Base-by-base conservation (phyloP, 2,888 invertebrate genomes). In the Tillus elongatus region DNA sequence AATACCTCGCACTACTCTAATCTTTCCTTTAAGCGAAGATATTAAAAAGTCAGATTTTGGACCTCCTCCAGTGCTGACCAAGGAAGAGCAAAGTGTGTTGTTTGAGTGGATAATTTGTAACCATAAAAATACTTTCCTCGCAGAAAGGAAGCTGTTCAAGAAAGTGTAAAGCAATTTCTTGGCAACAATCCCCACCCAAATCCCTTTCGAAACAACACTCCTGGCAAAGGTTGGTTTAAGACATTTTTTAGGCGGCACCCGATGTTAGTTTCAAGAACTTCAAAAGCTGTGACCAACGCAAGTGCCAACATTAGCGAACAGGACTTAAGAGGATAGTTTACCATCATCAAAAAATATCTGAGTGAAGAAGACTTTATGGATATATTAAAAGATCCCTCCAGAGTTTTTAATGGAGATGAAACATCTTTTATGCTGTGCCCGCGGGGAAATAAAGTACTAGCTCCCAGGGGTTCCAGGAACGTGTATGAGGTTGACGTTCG, bases 381-480 rank as follows among this genome's bases (percentile, higher is more conserved):
- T 11, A 30, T 35, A 6, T 12, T 35, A n/a, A 13, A 30, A 11
- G 35, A 35, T 14, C 30, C 35, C 8, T 13, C 28, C n/a, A 11
- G 35, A 30, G 13, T 30, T 10, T 35, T 35, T 12, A 35, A 35
- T 30, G 30, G 30, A 4, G 35, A 35, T 12, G 35, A 35, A 26
- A 30, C 35, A 10, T 12, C 6, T 30, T 35, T 35, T 15, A 12
- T 14, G 13, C 12, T 35, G 11, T 28, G 35, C 14, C 35, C 30
- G 4, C 28, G n/a, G n/a, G n/a, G n/a, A n/a, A n/a, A n/a, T n/a
- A n/a, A n/a, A n/a, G n/a, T n/a, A n/a, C n/a, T n/a, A n/a, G n/a
- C n/a, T n/a, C 24, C 24, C n/a, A 19, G n/a, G n/a, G 40, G 39
- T 13, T 19, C 40, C 4, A 38, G 34, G 36, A 47, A 42, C 31